Evolutionary conservation across 2,113 vertebrate species (phyloP), one percentile per base, ranked within the genome.

Genomic region (Pyrgilauda ruficollis): DNA sequence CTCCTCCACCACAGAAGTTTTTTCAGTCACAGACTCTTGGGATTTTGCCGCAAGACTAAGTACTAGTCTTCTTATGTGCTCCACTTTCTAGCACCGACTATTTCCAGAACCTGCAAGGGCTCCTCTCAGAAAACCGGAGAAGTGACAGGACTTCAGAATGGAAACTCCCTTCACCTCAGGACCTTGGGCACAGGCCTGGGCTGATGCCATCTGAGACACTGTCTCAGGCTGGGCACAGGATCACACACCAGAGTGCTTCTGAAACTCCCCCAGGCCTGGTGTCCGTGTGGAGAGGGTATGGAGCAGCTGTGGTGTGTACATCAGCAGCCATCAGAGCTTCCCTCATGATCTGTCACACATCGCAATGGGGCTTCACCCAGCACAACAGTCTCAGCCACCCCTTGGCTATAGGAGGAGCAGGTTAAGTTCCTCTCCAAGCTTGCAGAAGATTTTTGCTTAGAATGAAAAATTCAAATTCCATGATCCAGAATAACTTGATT

Each of bases 201-300:
- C 4, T 61, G 62, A 50, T 58, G 62, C 13, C 30, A 47, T 13
- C 15, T 22, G 33, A 80, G 53, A 53, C 9, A 28, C 11, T 2
- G 50, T 75, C 46, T 56, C 50, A 78, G 49, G 66, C 30, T 67
- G 31, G 33, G 62, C 37, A 83, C 27, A 63, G 28, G 18, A 67
- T 39, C 56, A 14, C 52, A 67, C 3, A 41, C 0, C 1, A 30
- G 35, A 69, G 7, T 2, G 3, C 15, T 28, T 78, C 46, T 66
- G 61, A 66, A 67, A 79, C 37, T 79, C 50, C 43, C 47, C 43
- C 53, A 70, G 37, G 30, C 15, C 35, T 62, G 31, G 24, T 62
- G 26, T 11, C 46, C 0, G 0, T 28, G 53, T 47, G 1, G 0
- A 67, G 18, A 91, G 44, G 5, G 33, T 14, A 39, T 1, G 4